A percentile compares a stretch with the other conserved stretches of the same genome.
These are phyloP conservation scores for Scophthalmus maximus DNA, from an alignment of 2,113 vertebrate species.

Conservation along the genomic window DNA sequence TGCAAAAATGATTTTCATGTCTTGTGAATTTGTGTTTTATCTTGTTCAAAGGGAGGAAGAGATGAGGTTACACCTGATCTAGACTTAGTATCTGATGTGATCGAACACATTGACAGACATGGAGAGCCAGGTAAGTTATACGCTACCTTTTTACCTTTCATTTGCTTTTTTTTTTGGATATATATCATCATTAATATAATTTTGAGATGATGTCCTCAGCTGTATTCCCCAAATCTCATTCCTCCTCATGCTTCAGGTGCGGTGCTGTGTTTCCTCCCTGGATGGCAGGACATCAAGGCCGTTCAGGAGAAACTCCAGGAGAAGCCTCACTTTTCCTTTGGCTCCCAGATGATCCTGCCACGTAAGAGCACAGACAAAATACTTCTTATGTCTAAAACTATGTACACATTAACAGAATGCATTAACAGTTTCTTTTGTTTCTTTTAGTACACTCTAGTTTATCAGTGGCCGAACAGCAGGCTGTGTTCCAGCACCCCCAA, in stretches of 20 bases:
- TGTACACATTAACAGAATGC: too few species aligned
- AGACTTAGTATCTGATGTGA: conserved; percentile 89
- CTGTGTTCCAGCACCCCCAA: conserved; percentile 90
- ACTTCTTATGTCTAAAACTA: not conserved
- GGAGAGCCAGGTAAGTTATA: conserved; percentile 87
- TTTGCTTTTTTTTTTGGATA: too few species aligned
- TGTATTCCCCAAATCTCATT: not conserved
- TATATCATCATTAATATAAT: not conserved
- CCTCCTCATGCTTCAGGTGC: conserved; percentile 83
- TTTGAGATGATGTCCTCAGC: not conserved
- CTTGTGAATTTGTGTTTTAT: not conserved
- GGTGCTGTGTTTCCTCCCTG: conserved; percentile 96
- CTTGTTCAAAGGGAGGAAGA: conserved; percentile 70
- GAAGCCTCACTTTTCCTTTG: conserved; percentile 79
- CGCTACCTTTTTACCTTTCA: not conserved
- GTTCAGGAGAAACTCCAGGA: conserved; percentile 90
- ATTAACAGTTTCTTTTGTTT: not conserved
- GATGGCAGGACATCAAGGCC: conserved; percentile 95
- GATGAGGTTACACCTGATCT: conserved; percentile 85
- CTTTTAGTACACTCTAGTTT: conserved; percentile 94
- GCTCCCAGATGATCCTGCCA: conserved; percentile 89
- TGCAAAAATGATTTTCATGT: not conserved
- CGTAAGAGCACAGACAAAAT: conserved; percentile 80
- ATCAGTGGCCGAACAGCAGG: conserved; percentile 94
- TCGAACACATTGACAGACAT: conserved; percentile 88